Evolutionary conservation across 1,140 invertebrate genomes (phyloP).

Genomic region (Venustaconcha ellipsiformis): DNA sequence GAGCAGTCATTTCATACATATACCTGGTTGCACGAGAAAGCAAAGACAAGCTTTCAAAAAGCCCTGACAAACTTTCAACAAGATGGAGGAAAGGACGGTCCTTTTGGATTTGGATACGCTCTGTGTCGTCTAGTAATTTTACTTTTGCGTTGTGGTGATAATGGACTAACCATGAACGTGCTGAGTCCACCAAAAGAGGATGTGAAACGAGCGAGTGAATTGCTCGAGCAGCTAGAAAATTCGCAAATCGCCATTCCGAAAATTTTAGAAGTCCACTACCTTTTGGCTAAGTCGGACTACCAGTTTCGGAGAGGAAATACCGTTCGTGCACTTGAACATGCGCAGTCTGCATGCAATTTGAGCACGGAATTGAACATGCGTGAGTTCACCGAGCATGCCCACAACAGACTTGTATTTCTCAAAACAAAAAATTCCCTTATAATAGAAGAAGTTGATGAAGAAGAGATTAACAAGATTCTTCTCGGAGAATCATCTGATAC

Average conservation of each 20-base stretch:
- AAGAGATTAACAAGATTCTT: slow-evolving; percentile 16
- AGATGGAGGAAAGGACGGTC: slow-evolving; percentile 44
- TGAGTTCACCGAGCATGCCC: slow-evolving; percentile 38
- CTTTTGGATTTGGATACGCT: slow-evolving; percentile 45
- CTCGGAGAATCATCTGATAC: slow-evolving; percentile 10
- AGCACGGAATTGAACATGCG: slow-evolving; percentile 28
- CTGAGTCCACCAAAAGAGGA: slow-evolving; percentile 18
- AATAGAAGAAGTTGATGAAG: slow-evolving; percentile 5
- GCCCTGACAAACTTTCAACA: slow-evolving; percentile 33
- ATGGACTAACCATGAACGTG: slow-evolving; percentile 31
- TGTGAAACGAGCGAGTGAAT: slow-evolving; percentile 20
- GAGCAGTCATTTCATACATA: slow-evolving; percentile 7
- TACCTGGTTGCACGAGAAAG: slow-evolving; percentile 12
- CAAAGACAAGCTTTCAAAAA: slow-evolving; percentile 29
- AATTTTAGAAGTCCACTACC: slow-evolving; percentile 38
- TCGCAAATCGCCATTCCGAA: slow-evolving; percentile 32
- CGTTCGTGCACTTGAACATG: slow-evolving; percentile 30
- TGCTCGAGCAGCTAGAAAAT: slow-evolving; percentile 28
- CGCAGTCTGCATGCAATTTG: slow-evolving; percentile 17
- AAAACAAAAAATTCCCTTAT: slow-evolving; percentile 9
- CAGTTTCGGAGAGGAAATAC: slow-evolving; percentile 25
- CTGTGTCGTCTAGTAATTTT: slow-evolving; percentile 35
- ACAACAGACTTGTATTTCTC: slow-evolving; percentile 30
- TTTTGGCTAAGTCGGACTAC: slow-evolving; percentile 42
- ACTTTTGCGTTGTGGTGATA: slow-evolving; percentile 38